Percentiles rank a stretch among this genome's conserved stretches.
Evolutionary conservation across 2,797 vertebrate species (phyloP).

Genomic region (Nannoperca australis): DNA sequence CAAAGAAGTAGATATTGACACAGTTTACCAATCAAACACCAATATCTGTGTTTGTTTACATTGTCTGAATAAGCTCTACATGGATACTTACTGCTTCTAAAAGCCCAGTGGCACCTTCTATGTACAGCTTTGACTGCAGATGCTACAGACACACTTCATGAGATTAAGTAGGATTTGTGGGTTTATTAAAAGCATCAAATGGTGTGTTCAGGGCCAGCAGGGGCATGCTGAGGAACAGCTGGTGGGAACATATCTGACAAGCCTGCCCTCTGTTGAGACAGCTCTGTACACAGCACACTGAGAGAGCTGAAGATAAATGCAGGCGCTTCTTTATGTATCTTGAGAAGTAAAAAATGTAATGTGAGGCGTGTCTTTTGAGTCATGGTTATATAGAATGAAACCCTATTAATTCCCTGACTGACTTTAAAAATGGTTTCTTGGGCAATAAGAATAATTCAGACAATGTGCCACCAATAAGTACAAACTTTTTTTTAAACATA

Average conservation of each 20-base stretch:
- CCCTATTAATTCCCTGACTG: neutral
- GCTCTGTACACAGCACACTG: neutral
- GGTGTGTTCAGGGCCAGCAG: slow-evolving; percentile 16
- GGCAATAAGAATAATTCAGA: neutral
- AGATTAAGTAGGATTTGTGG: slow-evolving; percentile 59
- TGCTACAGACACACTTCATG: slow-evolving; percentile 4
- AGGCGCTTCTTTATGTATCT: neutral
- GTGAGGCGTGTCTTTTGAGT: neutral
- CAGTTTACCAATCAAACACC: neutral
- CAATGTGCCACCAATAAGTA: too few species aligned
- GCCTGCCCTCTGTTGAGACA: slow-evolving; percentile 4
- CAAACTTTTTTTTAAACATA: neutral
- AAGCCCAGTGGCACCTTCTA: neutral
- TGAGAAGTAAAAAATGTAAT: neutral
- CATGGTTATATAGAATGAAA: neutral
- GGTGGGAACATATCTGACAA: slow-evolving; percentile 44
- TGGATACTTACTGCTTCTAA: neutral
- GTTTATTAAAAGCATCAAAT: slow-evolving; percentile 63
- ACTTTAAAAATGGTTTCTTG: neutral
- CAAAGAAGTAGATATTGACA: neutral
- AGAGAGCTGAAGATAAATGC: neutral
- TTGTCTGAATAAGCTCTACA: neutral
- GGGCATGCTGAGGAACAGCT: slow-evolving; percentile 43
- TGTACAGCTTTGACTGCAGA: slow-evolving; percentile 20
- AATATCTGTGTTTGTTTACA: neutral